A percentile compares a stretch with the other conserved stretches of the same genome.
These are phyloP conservation scores for Mellivora capensis DNA, from an alignment of 2,113 vertebrate species.

Conservation along the genomic window DNA sequence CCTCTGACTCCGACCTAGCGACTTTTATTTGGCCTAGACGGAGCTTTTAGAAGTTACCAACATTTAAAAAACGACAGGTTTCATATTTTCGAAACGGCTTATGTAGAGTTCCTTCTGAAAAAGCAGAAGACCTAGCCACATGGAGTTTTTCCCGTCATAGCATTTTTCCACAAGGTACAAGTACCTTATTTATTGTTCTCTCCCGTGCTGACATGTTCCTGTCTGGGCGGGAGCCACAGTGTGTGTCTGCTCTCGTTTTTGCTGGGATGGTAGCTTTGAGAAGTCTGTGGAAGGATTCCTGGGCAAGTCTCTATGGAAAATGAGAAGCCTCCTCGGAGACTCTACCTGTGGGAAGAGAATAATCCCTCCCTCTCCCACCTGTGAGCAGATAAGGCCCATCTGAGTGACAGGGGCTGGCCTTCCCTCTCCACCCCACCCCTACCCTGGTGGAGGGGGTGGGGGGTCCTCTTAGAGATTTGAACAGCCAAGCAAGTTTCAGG, in stretches of 20 bases:
- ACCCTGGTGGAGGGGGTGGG: neutral
- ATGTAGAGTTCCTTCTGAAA: neutral
- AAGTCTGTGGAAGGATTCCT: neutral
- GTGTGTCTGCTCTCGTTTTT: neutral
- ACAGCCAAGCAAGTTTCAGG: neutral
- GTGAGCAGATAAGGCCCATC: neutral
- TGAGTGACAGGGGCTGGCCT: neutral
- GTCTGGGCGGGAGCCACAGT: neutral
- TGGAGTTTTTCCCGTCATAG: neutral
- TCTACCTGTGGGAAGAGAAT: no score
- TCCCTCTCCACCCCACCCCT: no score
- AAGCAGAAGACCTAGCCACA: neutral
- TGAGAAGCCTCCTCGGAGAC: neutral
- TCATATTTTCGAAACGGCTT: neutral
- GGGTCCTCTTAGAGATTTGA: neutral
- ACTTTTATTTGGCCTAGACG: neutral
- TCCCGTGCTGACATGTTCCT: neutral
- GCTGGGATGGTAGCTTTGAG: neutral
- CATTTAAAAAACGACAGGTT: neutral
- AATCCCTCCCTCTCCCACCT: neutral
- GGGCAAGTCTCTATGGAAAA: neutral
- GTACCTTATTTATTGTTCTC: neutral
- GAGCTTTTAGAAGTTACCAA: neutral
- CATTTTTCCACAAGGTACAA: neutral
- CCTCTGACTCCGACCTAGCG: neutral